Percentiles rank a stretch among this genome's conserved stretches.
phyloP scores from a whole-genome alignment of 2,888 invertebrate genomes.

The Coenonympha glycerion region DNA sequence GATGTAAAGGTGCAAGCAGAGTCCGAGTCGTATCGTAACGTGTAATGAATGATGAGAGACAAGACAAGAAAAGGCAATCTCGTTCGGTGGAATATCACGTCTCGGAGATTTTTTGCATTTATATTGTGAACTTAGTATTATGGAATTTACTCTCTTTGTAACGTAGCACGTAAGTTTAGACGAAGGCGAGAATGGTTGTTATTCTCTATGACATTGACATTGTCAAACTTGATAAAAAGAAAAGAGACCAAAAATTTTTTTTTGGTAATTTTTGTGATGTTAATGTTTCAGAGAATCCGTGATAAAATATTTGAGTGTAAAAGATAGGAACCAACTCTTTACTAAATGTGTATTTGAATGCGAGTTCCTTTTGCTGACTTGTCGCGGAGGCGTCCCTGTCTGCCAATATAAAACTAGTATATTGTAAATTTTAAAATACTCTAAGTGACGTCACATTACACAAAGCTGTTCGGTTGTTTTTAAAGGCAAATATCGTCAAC shows the following conservation, averaged over 20 bases:
- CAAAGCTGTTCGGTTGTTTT: no score
- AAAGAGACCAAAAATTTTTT: no score
- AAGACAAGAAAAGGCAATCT: conserved; percentile 8
- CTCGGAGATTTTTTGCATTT: conserved; percentile 61
- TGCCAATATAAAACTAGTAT: conserved; percentile 9
- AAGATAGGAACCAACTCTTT: not conserved
- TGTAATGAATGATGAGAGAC: not conserved
- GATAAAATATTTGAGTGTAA: not conserved
- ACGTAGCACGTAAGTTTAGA: conserved; percentile 20
- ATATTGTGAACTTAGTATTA: conserved; percentile 41
- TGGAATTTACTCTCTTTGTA: conserved; percentile 28
- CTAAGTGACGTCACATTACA: conserved; percentile 12
- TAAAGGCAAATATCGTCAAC: no score
- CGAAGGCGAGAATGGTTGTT: not conserved
- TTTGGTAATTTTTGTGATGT: no score
- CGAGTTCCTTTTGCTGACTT: not conserved
- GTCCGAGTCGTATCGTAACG: not conserved
- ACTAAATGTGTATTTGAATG: not conserved
- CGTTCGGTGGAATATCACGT: conserved; percentile 36
- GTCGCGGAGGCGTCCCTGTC: not conserved
- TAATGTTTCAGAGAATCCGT: not conserved
- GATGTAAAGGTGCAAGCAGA: not conserved
- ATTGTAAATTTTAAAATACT: conserved; percentile 9
- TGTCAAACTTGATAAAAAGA: no score
- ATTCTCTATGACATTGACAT: not conserved